Percentiles rank a stretch among this genome's conserved stretches.
Conservation (phyloP, 2,113 vertebrate genomes). For the Cryptotis parvus region DNA sequence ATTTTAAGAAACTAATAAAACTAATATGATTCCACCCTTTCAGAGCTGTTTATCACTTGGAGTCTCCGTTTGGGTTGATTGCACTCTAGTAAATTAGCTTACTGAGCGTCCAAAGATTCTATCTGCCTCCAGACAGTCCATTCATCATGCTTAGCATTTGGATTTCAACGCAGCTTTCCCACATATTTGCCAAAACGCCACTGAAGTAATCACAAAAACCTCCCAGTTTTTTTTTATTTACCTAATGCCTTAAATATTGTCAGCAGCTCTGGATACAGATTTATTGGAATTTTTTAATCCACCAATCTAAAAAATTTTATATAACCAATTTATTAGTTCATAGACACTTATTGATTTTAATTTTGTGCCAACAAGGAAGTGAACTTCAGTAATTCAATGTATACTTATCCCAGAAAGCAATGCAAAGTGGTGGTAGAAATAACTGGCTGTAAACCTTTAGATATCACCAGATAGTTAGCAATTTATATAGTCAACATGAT, state of each 20-base stretch:
- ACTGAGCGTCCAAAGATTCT: conserved; percentile 54
- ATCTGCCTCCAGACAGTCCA: conserved; percentile 39
- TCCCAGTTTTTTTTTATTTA: conserved; percentile 15
- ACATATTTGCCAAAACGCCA: conserved; percentile 17
- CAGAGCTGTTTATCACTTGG: conserved; percentile 50
- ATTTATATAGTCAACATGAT: background rate
- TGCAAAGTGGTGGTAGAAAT: conserved; percentile 27
- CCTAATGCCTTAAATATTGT: conserved; percentile 41
- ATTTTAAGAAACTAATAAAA: conserved; percentile 77
- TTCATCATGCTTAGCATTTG: conserved; percentile 62
- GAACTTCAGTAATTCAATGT: conserved; percentile 42
- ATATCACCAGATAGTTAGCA: conserved; percentile 60
- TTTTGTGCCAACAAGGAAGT: background rate
- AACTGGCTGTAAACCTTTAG: conserved; percentile 64
- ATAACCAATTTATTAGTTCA: conserved; percentile 50
- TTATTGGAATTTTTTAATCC: conserved; percentile 60
- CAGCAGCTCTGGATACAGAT: conserved; percentile 48
- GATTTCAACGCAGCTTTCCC: conserved; percentile 52
- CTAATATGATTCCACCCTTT: conserved; percentile 57
- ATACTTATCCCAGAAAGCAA: conserved; percentile 35
- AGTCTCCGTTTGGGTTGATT: conserved; percentile 36
- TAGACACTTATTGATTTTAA: conserved; percentile 65
- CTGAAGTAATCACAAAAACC: background rate
- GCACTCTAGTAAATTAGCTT: conserved; percentile 51
- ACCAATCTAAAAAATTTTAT: conserved; percentile 39